Base-by-base conservation (phyloP, 2,888 invertebrate genomes). In the Hypolimnas misippus region DNA sequence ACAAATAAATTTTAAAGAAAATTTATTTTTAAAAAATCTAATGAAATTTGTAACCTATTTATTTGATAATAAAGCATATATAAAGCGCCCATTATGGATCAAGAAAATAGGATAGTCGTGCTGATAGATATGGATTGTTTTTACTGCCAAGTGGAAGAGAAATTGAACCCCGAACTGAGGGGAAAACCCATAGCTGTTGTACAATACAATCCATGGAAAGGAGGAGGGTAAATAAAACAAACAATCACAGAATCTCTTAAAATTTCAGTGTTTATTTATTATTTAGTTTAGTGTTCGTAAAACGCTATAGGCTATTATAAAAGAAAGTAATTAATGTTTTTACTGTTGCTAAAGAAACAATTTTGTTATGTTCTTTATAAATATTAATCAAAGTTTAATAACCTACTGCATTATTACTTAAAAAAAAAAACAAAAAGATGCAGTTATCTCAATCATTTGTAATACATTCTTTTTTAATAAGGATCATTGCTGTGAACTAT, bases 111-210 rank as follows among this genome's bases (percentile, higher is more conserved):
- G 70, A 93, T 98, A 17, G 93, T 99, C 17, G 95, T 97, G 44
- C 93, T 99, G 54, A 96, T 99, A 54, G 99, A 99, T 83, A 99
- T 99, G 99, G 99, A 99, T 84, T 99, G 99, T 88, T 99, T 99
- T 89, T 99, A 98, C 86, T 99, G 99, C 76, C 99, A 99, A 94
- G 99, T 99, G 1, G 99, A 99, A 89, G 97, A 97, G 78, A 95
- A 97, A 81, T 87, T 97, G n/a, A 93, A 97, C 78, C 98, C 98
- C 0, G 91, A 93, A 63, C 91, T 97, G 68, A 93, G 93, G 82
- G 98, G 97, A 53, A 96, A 97, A 87, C 99, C 99, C 0, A 94
- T 98, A 65, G 99, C 98, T 57, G 99, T 99, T 3, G 98, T 98
- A 0, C 99, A 99, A 82, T 98, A 99, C 79, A 98, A 98, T 82